Evolutionary conservation across 2,888 invertebrate species (phyloP).

Genomic region (Agrochola lychnidis): DNA sequence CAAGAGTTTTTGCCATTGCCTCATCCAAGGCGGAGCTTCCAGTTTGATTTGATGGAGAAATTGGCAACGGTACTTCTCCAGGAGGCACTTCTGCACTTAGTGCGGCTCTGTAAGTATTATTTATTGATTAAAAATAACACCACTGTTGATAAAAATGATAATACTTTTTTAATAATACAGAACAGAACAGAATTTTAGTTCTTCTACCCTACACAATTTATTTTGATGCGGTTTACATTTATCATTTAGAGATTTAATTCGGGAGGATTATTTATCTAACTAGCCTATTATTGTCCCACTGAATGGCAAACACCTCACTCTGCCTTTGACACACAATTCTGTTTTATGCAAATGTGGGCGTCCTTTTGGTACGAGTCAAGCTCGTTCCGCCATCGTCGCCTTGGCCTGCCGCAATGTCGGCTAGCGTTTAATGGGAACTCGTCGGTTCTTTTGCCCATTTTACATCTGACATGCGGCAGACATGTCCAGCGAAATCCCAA

Average conservation of each 20-base stretch:
- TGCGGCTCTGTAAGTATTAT: slow-evolving; percentile 68
- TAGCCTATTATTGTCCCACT: neutral
- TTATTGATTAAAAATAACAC: neutral
- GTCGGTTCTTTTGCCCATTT: too few species aligned
- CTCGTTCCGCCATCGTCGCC: too few species aligned
- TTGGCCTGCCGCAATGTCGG: too few species aligned
- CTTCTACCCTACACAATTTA: neutral
- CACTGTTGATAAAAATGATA: neutral
- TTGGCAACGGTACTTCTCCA: slow-evolving; percentile 83
- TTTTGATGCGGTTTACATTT: neutral
- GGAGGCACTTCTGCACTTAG: slow-evolving; percentile 76
- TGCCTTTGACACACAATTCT: too few species aligned
- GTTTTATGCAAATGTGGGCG: too few species aligned
- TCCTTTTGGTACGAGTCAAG: too few species aligned
- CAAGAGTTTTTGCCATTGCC: slow-evolving; percentile 98
- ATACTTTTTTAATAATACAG: neutral
- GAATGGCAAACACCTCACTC: neutral
- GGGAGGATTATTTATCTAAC: too few species aligned
- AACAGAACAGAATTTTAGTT: too few species aligned
- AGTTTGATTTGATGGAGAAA: slow-evolving; percentile 80
- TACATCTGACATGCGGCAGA: too few species aligned
- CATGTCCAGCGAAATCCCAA: too few species aligned
- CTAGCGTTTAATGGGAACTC: too few species aligned
- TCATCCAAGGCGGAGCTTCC: slow-evolving; percentile 95
- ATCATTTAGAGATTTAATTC: neutral